Evolutionary conservation across 2,113 vertebrate species (phyloP).

Genomic region (Pollimyrus isidori): DNA sequence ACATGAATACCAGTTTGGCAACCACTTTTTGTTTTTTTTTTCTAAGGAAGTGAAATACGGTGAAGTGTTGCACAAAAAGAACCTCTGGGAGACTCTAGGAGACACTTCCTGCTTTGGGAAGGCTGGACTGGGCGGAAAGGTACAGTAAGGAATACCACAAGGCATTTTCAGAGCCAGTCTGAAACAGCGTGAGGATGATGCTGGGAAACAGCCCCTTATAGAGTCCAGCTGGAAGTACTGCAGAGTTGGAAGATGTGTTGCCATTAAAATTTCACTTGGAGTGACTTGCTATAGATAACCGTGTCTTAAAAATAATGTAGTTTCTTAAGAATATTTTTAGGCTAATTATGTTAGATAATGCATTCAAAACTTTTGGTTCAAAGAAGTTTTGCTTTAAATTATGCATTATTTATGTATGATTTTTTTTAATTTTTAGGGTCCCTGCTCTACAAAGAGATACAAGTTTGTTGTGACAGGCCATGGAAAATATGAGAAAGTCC

Average conservation of each 20-base stretch:
- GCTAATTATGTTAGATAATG: not conserved
- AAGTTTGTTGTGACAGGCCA: conserved; percentile 87
- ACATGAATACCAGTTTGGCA: not conserved
- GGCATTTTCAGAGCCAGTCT: not conserved
- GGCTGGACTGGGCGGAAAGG: conserved; percentile 38
- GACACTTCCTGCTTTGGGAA: conserved; percentile 41
- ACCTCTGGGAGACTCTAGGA: conserved; percentile 82
- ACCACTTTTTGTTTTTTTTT: not conserved
- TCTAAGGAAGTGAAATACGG: conserved; percentile 78
- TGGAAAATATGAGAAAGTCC: conserved; percentile 87
- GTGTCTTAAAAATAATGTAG: not conserved
- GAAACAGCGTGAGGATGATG: not conserved
- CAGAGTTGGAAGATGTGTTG: not conserved
- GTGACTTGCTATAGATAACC: not conserved
- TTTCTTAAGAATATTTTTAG: not conserved
- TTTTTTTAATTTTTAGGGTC: conserved; percentile 46
- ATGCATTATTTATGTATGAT: not conserved
- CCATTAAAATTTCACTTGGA: not conserved
- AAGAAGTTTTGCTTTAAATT: not conserved
- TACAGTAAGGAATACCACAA: conserved; percentile 6
- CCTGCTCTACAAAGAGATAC: conserved; percentile 69
- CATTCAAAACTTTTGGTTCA: not conserved
- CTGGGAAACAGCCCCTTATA: not conserved
- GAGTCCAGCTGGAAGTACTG: not conserved
- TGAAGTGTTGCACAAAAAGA: conserved; percentile 82